Base-by-base conservation (phyloP, 2,113 vertebrate genomes). In the Nothoprocta perdicaria region DNA sequence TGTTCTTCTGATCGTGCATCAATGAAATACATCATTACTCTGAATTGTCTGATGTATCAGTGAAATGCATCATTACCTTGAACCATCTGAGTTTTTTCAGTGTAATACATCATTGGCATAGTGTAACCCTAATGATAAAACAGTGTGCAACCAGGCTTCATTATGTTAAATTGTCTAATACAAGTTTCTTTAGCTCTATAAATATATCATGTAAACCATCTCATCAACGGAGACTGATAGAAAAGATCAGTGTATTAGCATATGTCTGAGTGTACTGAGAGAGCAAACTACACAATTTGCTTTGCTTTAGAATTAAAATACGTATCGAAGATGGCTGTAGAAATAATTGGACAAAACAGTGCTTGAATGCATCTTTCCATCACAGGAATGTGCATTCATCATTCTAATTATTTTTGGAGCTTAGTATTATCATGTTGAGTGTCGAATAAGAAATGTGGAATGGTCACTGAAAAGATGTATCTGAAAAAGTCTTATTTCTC, bases 101-200 rank as follows among this genome's bases (percentile, higher is more conserved):
- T 46, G 46, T 58, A 71, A 83, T 92, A 84, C 50, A 80, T 94
- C 63, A 86, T 26, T 75, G 45, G 5, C 45, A 38, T 86, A 65
- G 57, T 80, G 40, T 72, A 85, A 61, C 31, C 33, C 26, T 90
- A 40, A 67, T 84, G 85, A 91, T 88, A 68, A 96, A 80, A 61
- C 73, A 92, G 68, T 41, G 24, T 52, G 48, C 33, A 78, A 38
- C 46, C 48, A 88, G 82, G 62, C 82, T 95, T 96, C 57, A 50
- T 90, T 83, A 93, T 91, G 78, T 45, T 89, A 76, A 91, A 95
- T 90, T 91, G 78, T 84, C 66, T 65, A 92, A 94, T 89, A 8
- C 78, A 86, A 83, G 66, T 50, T 90, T 85, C 68, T 93, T 80
- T 74, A 71, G 46, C 73, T 61, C 92, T 57, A 77, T 86, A 84